Base-by-base conservation (phyloP, 2,113 vertebrate species). In the Thomomys bottae region DNA sequence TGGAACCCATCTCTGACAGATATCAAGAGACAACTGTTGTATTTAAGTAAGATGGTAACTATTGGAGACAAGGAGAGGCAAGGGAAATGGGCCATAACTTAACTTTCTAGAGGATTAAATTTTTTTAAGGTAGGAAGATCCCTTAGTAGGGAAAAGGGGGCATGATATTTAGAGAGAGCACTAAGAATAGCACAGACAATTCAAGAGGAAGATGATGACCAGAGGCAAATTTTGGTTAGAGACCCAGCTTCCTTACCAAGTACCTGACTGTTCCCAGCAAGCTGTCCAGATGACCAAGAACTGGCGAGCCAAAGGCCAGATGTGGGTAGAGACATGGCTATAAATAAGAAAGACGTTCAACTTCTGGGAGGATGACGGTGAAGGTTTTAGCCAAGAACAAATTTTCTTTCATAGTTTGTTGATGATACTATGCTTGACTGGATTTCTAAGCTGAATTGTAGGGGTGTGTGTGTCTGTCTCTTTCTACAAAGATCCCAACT, bases 401-500 rank as follows among this genome's bases (percentile, higher is more conserved):
- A 63, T 87, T 30, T 45, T 80, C 66, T 91, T 84, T 87, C 91
- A 2, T 64, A 84, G 32, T 93, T 90, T 86, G 78, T 68, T 85
- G 84, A 57, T 95, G 26, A n/a, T 64, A 54, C 2, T 26, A 61
- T 92, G 96, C 96, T 97, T 97, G 90, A 20, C 88, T 78, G 7
- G 91, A 81, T 95, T 86, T 96, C 93, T 94, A 89, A 85, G 57
- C 68, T 38, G 73, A 80, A 45, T 36, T 71, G 90, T 83, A 87
- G 75, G 88, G 95, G 76, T 77, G 83, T 95, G 76, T 77, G 83
- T 94, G 28, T 64, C n/a, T 96, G 94, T 93, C 95, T 63, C 23
- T 94, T 80, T 32, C 96, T 96, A 64, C 95, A 85, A 59, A 85
- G 94, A 87, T 92, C 94, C 93, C 92, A 54, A 15, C 45, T 54